A percentile compares a stretch with the other conserved stretches of the same genome.
Evolutionary conservation across 2,797 vertebrate species (phyloP).

Genomic region (Luscinia luscinia): DNA sequence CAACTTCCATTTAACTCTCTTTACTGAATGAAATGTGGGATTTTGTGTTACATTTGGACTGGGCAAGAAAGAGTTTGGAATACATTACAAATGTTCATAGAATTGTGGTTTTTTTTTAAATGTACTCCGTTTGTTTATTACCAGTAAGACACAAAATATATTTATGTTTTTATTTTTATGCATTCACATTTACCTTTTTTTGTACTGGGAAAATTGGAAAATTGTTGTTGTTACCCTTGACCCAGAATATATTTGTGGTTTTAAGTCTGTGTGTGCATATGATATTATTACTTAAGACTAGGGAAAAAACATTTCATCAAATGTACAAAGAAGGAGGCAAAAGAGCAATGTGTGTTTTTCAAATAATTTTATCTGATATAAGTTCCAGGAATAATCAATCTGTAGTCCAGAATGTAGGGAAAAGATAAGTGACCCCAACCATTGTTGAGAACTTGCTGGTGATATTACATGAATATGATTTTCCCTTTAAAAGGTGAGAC

Average conservation of each 20-base stretch:
- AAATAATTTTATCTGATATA: neutral
- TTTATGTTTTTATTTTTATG: neutral
- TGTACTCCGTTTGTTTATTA: neutral
- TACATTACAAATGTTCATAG: neutral
- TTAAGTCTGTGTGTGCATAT: neutral
- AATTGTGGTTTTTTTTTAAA: neutral
- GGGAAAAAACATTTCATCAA: neutral
- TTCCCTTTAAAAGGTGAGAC: conserved; percentile 87
- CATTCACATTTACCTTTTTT: neutral
- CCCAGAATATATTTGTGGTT: neutral
- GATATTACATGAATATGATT: conserved; percentile 89
- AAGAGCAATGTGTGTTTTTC: neutral
- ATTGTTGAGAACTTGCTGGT: conserved; percentile 86
- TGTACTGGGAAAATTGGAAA: neutral
- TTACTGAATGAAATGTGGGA: neutral
- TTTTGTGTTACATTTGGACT: neutral
- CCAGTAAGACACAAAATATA: neutral
- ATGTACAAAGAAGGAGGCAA: neutral
- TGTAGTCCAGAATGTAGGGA: conserved; percentile 83
- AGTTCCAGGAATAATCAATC: conserved; percentile 53
- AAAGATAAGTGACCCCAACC: conserved; percentile 84
- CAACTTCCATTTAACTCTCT: neutral
- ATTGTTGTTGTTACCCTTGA: neutral
- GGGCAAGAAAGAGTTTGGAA: neutral
- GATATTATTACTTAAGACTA: neutral